Evolutionary conservation across 2,113 vertebrate genomes (phyloP), one percentile per base, ranked within the genome.

Genomic region (Alectura lathami): DNA sequence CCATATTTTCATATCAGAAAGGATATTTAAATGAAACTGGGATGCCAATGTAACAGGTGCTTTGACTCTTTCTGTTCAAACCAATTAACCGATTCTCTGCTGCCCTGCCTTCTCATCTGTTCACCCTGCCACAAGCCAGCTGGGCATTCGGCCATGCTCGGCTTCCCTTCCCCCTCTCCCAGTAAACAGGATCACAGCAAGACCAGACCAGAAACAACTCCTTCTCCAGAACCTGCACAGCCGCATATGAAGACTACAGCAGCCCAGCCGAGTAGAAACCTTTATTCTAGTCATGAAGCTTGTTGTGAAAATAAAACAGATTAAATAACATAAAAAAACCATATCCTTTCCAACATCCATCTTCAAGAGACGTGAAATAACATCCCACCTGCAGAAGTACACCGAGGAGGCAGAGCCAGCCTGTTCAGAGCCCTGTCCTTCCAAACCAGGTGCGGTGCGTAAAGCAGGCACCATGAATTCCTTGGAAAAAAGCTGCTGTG

Each of bases 1-100:
- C 4, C 1, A 0, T 3, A 29, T 50, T 66, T 79, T 76, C 32
- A 23, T 0, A 0, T 15, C 2, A 0, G 68, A 26, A 48, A 68
- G 13, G 7, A 0, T 59, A 32, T 74, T 91, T 45, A 45, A 43
- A n/a, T 72, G 59, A 47, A 84, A 32, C 3, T 3, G 14, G 17
- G 48, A 64, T 8, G 21, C 12, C 17, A 11, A 76, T 34, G 3
- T 4, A 62, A 16, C 14, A 42, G 13, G 18, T n/a, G 17, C 36
- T 76, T 56, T 54, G 16, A 64, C 30, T 34, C 30, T 2, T 23
- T 47, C 15, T 34, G 74, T 42, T 38, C 43, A 78, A 43, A 18
- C 56, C 16, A 29, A 38, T 24, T 24, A 11, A 53, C 60, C 4
- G 11, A 21, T 36, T 56, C 42, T 26, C 30, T 34, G 14, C 17